A percentile compares a stretch with the other conserved stretches of the same genome.
Evolutionary conservation across 2,113 vertebrate genomes (phyloP).

Genomic region (Panurus biarmicus): DNA sequence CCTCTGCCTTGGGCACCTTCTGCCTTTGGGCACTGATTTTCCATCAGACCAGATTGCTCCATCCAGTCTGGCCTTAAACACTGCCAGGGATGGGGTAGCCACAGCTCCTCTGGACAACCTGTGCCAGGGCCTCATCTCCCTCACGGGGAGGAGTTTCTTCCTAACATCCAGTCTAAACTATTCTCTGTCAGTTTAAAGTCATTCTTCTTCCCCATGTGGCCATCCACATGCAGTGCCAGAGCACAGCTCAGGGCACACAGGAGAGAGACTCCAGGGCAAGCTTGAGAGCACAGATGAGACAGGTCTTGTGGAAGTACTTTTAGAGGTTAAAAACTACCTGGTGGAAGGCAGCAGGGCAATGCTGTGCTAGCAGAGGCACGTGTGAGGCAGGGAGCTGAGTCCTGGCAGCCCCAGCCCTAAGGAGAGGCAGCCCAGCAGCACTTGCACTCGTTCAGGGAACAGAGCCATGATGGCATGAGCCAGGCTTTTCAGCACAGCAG

Average conservation of each 20-base stretch:
- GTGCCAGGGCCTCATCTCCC: not conserved
- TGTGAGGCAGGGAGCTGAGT: not conserved
- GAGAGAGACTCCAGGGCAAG: not conserved
- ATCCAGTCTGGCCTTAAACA: not conserved
- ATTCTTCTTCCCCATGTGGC: not conserved
- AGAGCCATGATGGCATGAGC: not conserved
- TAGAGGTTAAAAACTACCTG: not conserved
- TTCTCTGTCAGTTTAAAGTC: not conserved
- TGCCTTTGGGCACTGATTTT: not conserved
- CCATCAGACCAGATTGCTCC: not conserved
- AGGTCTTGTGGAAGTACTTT: not conserved
- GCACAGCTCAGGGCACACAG: not conserved
- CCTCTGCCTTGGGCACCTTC: not conserved
- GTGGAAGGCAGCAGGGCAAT: not conserved
- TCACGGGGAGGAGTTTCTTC: not conserved
- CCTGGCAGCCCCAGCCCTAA: not conserved
- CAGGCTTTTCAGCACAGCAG: not conserved
- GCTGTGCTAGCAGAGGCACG: not conserved
- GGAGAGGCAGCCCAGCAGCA: not conserved
- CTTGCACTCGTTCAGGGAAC: not conserved
- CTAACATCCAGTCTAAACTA: not conserved
- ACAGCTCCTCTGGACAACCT: not conserved
- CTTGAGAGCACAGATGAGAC: not conserved
- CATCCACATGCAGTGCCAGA: fast-evolving
- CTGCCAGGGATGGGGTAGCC: not conserved